Evolutionary conservation across 2,113 vertebrate species (phyloP), one percentile per base, ranked within the genome.

Genomic region (Myotis davidii): DNA sequence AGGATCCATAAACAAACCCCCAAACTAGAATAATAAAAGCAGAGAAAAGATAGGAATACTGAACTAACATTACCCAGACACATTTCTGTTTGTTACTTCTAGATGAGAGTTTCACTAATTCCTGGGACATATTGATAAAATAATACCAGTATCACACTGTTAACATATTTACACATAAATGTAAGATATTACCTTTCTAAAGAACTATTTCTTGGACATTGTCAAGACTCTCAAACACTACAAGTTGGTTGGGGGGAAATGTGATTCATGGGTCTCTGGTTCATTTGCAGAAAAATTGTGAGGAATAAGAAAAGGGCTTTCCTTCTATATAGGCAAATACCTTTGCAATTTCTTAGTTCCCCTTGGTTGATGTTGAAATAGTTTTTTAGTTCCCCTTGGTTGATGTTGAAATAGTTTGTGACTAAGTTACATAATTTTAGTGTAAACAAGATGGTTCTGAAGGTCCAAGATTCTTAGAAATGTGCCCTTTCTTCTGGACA

Each of bases 391-490:
- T 3, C 17, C 25, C 90, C 59, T 69, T 76, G 29, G 5, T 78
- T 88, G 25, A 91, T 84, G 67, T 1, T 82, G 54, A 69, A 74
- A 93, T 54, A 69, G 92, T 94, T 87, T 96, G 10, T 84, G n/a
- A 69, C 29, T 89, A 61, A 69, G 9, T 72, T 48, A 73, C 13
- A 50, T 64, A 69, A 34, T 56, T 25, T 89, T 2, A 79, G 8
- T 37, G 32, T 76, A 34, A 85, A 74, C 13, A 48, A 65, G 3
- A 45, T 85, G 18, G 29, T 67, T 21, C 21, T 37, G 4, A 93
- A 91, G 27, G 12, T 48, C 17, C n/a, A 70, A 59, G 37, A 76
- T 90, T 85, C 65, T 56, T 83, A 84, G 59, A 95, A 88, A 94
- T 67, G 4, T 85, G 4, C 91, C 0, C 16, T 70, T 94, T 76